phyloP scores from a whole-genome alignment of 1,140 invertebrate species.

The Drosophila tristis region DNA sequence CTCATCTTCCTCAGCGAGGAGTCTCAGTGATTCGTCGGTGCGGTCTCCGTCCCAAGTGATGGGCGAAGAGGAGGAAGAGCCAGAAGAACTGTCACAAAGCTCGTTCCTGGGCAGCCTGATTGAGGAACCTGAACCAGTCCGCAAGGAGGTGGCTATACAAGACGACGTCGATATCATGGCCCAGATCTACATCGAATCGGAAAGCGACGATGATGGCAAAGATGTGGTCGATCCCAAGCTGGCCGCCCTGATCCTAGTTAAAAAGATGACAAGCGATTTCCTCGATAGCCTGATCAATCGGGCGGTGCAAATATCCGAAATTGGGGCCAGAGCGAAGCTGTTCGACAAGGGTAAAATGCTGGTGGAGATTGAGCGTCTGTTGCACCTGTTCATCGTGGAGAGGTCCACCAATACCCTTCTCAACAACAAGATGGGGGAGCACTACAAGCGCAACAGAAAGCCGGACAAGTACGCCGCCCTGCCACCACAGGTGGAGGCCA shows the following conservation, averaged over 20 bases:
- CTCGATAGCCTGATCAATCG: constrained; percentile 9
- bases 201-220: not conserved
- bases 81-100: not conserved
- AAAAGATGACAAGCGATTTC: constrained; percentile 4
- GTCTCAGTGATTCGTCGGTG: not conserved
- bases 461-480: constrained; percentile 4
- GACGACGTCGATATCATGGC: constrained; percentile 36
- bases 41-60: not conserved
- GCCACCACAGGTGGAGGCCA: not conserved
- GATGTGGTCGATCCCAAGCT: no score
- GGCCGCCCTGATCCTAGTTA: not conserved
- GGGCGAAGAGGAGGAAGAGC: constrained; percentile 12
- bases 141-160: constrained; percentile 2
- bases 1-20: no score
- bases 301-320: constrained; percentile 4
- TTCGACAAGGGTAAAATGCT: constrained; percentile 32
- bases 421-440: constrained; percentile 14
- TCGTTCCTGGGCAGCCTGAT: constrained; percentile 13
- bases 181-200: constrained; percentile 21
- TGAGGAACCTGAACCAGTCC: not conserved
- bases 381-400: constrained; percentile 1
- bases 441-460: constrained; percentile 25
- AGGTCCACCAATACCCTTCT: not conserved
- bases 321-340: not conserved
- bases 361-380: not conserved